Percentiles rank a stretch among this genome's conserved stretches.
Evolutionary conservation across 1,140 invertebrate genomes (phyloP).

Genomic region (Centruroides sculpturatus): DNA sequence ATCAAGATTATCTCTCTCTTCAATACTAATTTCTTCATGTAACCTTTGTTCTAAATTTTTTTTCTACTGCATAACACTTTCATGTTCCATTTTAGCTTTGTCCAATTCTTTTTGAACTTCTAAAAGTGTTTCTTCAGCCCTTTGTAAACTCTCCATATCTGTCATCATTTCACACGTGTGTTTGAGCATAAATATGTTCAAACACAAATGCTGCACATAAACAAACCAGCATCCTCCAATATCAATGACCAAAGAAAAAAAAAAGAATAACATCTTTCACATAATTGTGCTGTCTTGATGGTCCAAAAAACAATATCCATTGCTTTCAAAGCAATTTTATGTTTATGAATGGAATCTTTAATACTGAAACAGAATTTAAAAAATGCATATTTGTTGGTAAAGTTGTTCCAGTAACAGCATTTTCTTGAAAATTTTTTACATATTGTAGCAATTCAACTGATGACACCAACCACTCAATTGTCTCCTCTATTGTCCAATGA

Average conservation of each 20-base stretch:
- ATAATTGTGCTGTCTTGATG: conserved; percentile 74
- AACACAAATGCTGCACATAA: conserved; percentile 70
- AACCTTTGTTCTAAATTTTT: conserved; percentile 59
- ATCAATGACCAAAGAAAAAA: conserved; percentile 62
- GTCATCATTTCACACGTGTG: conserved; percentile 76
- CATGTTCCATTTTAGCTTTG: conserved; percentile 46
- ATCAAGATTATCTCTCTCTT: not conserved
- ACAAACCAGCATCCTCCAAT: conserved; percentile 80
- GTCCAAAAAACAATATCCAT: conserved; percentile 95
- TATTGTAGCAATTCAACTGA: conserved; percentile 92
- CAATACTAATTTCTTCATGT: conserved; percentile 39
- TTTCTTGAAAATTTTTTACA: conserved; percentile 61
- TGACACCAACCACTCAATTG: conserved; percentile 74
- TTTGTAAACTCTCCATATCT: conserved; percentile 81
- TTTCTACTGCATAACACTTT: conserved; percentile 62
- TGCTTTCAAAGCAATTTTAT: conserved; percentile 88
- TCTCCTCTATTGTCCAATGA: conserved; percentile 94
- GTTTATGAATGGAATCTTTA: conserved; percentile 90
- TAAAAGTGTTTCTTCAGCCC: conserved; percentile 69
- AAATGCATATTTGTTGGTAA: conserved; percentile 84
- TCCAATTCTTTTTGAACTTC: conserved; percentile 52
- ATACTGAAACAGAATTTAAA: conserved; percentile 77
- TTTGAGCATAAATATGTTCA: conserved; percentile 69
- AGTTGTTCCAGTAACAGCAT: conserved; percentile 72
- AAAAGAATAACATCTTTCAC: conserved; percentile 75